Evolutionary conservation across 2,113 vertebrate species (phyloP).

Genomic region (Oncorhynchus clarkii): DNA sequence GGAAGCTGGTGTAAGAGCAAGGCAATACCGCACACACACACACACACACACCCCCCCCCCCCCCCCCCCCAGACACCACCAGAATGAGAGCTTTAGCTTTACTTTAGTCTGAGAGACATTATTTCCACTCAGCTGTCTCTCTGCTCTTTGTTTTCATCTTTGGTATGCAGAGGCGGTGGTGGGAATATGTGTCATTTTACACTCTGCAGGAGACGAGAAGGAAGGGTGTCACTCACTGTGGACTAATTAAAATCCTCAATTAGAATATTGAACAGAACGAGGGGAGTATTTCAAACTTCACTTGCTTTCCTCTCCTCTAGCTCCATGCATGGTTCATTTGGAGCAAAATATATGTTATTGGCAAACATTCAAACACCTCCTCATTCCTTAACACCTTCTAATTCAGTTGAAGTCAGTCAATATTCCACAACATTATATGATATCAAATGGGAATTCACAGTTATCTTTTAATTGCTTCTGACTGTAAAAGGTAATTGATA

Average conservation of each 20-base stretch:
- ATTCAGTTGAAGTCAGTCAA: constrained; percentile 14
- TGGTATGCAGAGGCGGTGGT: constrained; percentile 36
- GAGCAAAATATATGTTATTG: not conserved
- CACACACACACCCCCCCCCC: too few species aligned
- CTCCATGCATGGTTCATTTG: constrained; percentile 44
- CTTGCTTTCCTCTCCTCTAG: constrained; percentile 35
- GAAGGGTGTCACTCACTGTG: constrained; percentile 23
- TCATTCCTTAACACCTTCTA: not conserved
- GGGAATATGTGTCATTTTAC: constrained; percentile 51
- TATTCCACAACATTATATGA: not conserved
- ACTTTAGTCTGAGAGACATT: not conserved
- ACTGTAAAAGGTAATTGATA: constrained; percentile 20
- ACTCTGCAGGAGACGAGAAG: constrained; percentile 28
- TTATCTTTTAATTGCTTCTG: constrained; percentile 50
- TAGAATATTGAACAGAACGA: constrained; percentile 38
- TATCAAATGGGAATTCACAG: constrained; percentile 39
- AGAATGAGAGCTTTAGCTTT: too few species aligned
- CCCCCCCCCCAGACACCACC: too few species aligned
- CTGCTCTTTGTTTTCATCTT: constrained; percentile 32
- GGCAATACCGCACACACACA: too few species aligned
- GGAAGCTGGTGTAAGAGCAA: too few species aligned
- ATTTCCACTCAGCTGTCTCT: not conserved
- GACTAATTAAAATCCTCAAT: constrained; percentile 69
- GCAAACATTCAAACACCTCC: constrained; percentile 32
- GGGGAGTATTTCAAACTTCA: constrained; percentile 55